Conservation (phyloP, 2,113 vertebrate species). For the Odontophorus gujanensis region DNA sequence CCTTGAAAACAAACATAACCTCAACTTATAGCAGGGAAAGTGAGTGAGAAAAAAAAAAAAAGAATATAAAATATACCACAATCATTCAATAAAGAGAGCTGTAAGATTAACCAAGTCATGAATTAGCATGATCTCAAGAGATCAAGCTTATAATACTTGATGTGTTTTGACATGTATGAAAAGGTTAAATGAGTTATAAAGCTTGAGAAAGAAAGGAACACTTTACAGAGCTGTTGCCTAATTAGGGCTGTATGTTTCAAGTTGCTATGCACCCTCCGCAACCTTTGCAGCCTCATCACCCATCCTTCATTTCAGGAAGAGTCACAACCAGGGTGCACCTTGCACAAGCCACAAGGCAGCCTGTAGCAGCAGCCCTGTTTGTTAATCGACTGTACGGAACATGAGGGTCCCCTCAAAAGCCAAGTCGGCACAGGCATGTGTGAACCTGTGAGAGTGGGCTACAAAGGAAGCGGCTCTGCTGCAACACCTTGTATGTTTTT, state of each 20-base stretch:
- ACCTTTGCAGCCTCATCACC: background rate
- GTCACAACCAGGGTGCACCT: background rate
- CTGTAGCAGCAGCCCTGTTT: background rate
- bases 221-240: slow-evolving; percentile 12
- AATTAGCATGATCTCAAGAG: slow-evolving; percentile 65
- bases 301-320: background rate
- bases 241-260: fast-evolving
- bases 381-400: background rate
- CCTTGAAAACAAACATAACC: slow-evolving; percentile 49
- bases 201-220: slow-evolving; percentile 29
- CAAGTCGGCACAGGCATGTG: background rate
- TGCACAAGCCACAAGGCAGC: fast-evolving
- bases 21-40: slow-evolving; percentile 7
- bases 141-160: slow-evolving; percentile 23
- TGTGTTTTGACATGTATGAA: slow-evolving; percentile 56
- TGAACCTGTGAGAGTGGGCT: background rate
- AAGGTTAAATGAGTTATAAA: slow-evolving; percentile 57
- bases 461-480: background rate
- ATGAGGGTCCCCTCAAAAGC: fast-evolving
- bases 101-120: slow-evolving; percentile 56
- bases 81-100: slow-evolving; percentile 61
- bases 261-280: background rate
- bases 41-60: background rate
- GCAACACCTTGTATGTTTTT: background rate
- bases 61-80: slow-evolving; percentile 24